Conservation (phyloP, 2,888 invertebrate genomes). For the Hofmannophila pseudospretella region DNA sequence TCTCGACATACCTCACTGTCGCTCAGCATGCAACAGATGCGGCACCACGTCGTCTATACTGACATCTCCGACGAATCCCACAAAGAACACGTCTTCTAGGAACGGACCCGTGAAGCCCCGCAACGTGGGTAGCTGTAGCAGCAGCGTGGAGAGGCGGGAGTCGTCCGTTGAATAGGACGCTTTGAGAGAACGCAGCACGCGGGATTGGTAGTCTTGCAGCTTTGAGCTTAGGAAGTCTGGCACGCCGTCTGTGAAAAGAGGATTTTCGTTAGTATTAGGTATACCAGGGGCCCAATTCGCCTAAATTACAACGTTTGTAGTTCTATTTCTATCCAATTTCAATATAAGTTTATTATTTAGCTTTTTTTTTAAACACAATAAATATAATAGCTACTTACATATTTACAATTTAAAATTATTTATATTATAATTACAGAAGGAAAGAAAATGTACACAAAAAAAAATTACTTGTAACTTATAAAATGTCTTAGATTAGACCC, state of each 20-base stretch:
- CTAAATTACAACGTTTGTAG: no score
- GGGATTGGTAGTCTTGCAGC: slow-evolving; percentile 67
- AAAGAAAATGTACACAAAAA: no score
- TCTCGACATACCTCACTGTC: slow-evolving; percentile 15
- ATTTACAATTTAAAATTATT: no score
- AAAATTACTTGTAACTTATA: no score
- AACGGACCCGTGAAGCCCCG: slow-evolving; percentile 85
- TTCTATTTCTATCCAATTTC: no score
- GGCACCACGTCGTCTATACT: slow-evolving; percentile 97
- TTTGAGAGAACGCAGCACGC: slow-evolving; percentile 67
- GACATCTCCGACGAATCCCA: slow-evolving; percentile 93
- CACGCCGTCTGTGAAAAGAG: slow-evolving; percentile 56
- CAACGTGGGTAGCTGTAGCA: slow-evolving; percentile 84
- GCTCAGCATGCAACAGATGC: slow-evolving; percentile 83
- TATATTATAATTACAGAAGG: no score
- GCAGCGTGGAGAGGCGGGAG: slow-evolving; percentile 77
- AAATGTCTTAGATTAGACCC: no score
- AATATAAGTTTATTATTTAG: no score
- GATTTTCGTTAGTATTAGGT: slow-evolving; percentile 1
- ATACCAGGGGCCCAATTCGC: no score
- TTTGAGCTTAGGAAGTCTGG: slow-evolving; percentile 66
- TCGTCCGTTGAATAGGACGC: slow-evolving; percentile 41
- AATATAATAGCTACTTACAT: no score
- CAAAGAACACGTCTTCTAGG: slow-evolving; percentile 95
- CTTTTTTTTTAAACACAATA: no score